Base-by-base conservation (phyloP, 1,140 invertebrate species). In the Polypedilum pembai region DNA sequence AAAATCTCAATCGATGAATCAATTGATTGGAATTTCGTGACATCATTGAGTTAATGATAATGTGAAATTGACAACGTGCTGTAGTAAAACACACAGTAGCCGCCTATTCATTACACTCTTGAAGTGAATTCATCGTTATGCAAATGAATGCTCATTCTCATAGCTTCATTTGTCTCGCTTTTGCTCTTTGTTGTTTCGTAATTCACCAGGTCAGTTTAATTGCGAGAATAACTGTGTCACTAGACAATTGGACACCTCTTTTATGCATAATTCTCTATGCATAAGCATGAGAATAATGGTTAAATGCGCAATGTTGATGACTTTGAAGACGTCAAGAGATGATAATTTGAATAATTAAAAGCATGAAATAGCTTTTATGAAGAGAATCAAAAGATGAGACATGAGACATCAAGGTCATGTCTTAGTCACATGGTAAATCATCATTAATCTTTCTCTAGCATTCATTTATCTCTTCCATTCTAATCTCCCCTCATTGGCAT, bases 11-110 rank as follows among this genome's bases (percentile, higher is more conserved):
- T 69, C 17, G 65, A 69, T 69, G 65, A 69, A 21, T 69, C 65
- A 69, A 69, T 69, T 18, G 65, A 69, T 69, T 69, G 65, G 65
- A 69, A 69, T 69, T 69, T 69, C 65, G 17, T 69, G 65, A 69
- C 15, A 20, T 69, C 65, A 69, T 56, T 56, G 12, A 15, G 15
- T 10, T 45, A 56, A 33, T 3, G 24, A 33, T 33, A 33, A 33
- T 33, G 24, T 3, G 5, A 33, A 33, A 33, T 33, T 1, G 24
- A 33, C 24, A 33, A 3, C 5, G 24, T 5, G 5, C 24, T 33
- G 5, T 33, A 33, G 2, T 33, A 33, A 33, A 33, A 33, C 2
- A 33, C 2, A 5, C 24, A 33, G 24, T 33, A 33, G 24, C 24
- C 24, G 24, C 24, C 24, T 33, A 33, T 33, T 45, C 2, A 4